These are phyloP conservation scores for Celastrina argiolus DNA, from an alignment of 2,888 invertebrate genomes.

Conservation along the genomic window DNA sequence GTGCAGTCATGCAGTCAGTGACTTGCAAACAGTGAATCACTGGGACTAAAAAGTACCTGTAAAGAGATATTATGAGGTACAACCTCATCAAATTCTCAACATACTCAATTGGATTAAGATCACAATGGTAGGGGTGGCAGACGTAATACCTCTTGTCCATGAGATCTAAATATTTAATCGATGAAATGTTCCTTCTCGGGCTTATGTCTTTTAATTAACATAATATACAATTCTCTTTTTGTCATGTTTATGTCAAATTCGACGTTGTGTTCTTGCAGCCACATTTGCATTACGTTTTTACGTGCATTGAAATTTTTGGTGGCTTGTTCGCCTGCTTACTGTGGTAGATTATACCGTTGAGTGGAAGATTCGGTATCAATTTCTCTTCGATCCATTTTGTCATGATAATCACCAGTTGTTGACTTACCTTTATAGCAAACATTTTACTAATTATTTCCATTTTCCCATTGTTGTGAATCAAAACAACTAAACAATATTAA, in stretches of 20 bases:
- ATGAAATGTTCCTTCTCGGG: conserved; percentile 35
- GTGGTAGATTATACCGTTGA: neutral
- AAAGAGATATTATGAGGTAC: no score
- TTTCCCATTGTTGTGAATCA: no score
- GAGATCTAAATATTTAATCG: conserved; percentile 32
- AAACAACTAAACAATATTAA: no score
- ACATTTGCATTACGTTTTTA: conserved; percentile 23
- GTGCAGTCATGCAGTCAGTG: no score
- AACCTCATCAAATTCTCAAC: neutral
- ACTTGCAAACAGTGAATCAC: no score
- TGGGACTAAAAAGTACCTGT: no score
- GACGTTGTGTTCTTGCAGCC: conserved; percentile 22
- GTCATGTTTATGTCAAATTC: conserved; percentile 14
- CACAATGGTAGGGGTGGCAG: conserved; percentile 43
- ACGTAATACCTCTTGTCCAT: conserved; percentile 39
- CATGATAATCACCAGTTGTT: conserved; percentile 29
- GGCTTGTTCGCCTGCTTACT: conserved; percentile 16
- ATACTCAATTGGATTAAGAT: conserved; percentile 31
- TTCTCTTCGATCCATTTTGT: conserved; percentile 5
- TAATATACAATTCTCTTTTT: conserved; percentile 35
- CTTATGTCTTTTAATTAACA: conserved; percentile 29
- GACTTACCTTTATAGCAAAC: conserved; percentile 33
- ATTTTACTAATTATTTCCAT: no score
- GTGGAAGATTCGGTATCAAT: neutral
- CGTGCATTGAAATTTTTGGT: conserved; percentile 9